Percentiles rank a stretch among this genome's conserved stretches.
phyloP scores from a whole-genome alignment of 2,797 vertebrate genomes.

The Buphagus erythrorhynchus region DNA sequence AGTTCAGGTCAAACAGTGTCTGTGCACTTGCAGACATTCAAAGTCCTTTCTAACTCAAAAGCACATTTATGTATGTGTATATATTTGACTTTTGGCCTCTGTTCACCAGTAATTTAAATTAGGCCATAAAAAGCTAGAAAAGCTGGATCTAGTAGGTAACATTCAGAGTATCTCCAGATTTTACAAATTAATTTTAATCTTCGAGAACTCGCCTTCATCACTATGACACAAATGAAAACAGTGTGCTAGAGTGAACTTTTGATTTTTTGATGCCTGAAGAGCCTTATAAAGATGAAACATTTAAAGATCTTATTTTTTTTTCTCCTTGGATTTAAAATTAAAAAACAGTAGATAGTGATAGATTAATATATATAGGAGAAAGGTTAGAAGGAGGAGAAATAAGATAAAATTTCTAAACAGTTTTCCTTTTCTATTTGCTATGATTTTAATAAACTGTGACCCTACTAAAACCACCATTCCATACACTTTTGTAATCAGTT shows the following conservation, averaged over 20 bases:
- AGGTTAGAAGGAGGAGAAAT: not conserved
- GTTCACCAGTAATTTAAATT: slow-evolving; percentile 12
- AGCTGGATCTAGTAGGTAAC: slow-evolving; percentile 2
- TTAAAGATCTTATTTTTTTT: not conserved
- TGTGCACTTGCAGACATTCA: not conserved
- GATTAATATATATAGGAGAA: not conserved
- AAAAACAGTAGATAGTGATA: not conserved
- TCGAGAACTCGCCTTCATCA: not conserved
- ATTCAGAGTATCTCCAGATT: not conserved
- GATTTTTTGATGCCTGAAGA: not conserved
- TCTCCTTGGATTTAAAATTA: not conserved
- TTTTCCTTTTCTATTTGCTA: slow-evolving; percentile 9
- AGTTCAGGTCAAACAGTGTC: not conserved
- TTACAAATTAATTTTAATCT: not conserved
- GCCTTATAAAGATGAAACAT: not conserved
- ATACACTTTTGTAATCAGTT: slow-evolving; percentile 38
- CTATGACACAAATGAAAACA: not conserved
- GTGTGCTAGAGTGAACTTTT: not conserved
- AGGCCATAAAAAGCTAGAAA: not conserved
- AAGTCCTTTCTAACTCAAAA: not conserved
- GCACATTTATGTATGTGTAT: not conserved
- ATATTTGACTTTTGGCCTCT: not conserved
- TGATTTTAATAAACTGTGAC: slow-evolving; percentile 40
- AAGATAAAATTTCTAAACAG: not conserved
- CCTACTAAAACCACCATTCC: slow-evolving; percentile 23